Evolutionary conservation across 2,797 vertebrate species (phyloP).

Genomic region (Tauraco hartlaubi): DNA sequence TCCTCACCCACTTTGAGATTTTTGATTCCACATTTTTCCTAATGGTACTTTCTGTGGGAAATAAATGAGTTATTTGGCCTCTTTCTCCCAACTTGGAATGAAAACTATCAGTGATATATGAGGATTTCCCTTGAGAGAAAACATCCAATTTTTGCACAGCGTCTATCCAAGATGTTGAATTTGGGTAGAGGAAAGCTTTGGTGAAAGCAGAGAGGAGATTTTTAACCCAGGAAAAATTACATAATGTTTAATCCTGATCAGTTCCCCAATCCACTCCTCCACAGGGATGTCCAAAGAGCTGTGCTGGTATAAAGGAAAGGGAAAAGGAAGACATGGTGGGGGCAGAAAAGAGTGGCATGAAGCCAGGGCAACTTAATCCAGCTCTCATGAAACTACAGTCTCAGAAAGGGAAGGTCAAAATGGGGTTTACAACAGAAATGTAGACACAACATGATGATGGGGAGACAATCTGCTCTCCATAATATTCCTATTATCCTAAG

Average conservation of each 20-base stretch:
- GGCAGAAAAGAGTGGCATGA: neutral
- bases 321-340: neutral
- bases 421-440: conserved; percentile 38
- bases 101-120: neutral
- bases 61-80: neutral
- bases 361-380: conserved; percentile 47
- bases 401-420: conserved; percentile 43
- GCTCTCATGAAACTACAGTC: conserved; percentile 1
- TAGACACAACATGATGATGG: conserved; percentile 42
- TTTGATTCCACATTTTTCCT: neutral
- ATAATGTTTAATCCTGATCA: neutral
- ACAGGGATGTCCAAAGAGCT: neutral
- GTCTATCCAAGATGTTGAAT: neutral
- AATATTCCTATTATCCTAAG: conserved; percentile 62
- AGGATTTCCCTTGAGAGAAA: conserved; percentile 25
- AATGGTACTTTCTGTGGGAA: neutral
- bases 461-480: conserved; percentile 46
- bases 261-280: neutral
- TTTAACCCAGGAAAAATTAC: neutral
- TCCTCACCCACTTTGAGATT: neutral
- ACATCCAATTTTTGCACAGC: neutral
- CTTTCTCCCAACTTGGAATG: neutral
- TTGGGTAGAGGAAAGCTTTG: conserved; percentile 18
- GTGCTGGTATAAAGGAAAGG: neutral
- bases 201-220: conserved; percentile 1